Evolutionary conservation across 2,888 invertebrate genomes (phyloP).

Genomic region (Tiliacea citrago): DNA sequence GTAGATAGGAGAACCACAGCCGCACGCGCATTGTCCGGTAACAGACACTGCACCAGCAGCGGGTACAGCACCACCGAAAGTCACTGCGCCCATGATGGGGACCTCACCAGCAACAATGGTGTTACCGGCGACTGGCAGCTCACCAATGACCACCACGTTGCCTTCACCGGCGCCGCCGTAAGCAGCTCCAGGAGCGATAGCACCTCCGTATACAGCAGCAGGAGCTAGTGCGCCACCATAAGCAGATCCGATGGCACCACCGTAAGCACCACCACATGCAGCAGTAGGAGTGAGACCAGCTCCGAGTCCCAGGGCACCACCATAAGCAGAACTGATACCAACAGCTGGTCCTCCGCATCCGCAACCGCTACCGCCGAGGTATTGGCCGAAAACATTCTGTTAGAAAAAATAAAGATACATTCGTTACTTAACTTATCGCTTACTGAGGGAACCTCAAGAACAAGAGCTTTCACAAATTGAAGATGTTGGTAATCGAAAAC

Average conservation of each 20-base stretch:
- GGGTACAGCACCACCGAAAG: slow-evolving; percentile 10
- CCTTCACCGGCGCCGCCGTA: slow-evolving; percentile 68
- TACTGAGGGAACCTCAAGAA: too few relatives aligned
- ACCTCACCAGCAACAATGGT: slow-evolving; percentile 55
- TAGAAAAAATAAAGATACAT: not conserved
- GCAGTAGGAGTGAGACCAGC: not conserved
- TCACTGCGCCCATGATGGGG: slow-evolving; percentile 73
- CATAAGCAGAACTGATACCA: not conserved
- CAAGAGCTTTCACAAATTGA: too few relatives aligned
- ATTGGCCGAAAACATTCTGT: slow-evolving; percentile 21
- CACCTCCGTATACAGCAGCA: slow-evolving; percentile 22
- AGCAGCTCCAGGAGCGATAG: slow-evolving; percentile 6
- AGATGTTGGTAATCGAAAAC: too few relatives aligned
- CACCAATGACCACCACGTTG: slow-evolving; percentile 68
- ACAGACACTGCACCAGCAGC: slow-evolving; percentile 55
- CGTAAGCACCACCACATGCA: not conserved
- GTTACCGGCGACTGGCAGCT: slow-evolving; percentile 56
- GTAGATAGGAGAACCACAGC: slow-evolving; percentile 19
- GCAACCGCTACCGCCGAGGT: slow-evolving; percentile 17
- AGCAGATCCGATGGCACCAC: slow-evolving; percentile 1
- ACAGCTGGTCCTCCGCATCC: slow-evolving; percentile 2
- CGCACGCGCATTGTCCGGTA: slow-evolving; percentile 45
- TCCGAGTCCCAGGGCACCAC: slow-evolving; percentile 52
- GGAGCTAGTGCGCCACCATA: slow-evolving; percentile 10
- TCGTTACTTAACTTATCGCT: too few relatives aligned